Conservation (phyloP, 2,888 invertebrate species). For the Alentia gelatinosa region DNA sequence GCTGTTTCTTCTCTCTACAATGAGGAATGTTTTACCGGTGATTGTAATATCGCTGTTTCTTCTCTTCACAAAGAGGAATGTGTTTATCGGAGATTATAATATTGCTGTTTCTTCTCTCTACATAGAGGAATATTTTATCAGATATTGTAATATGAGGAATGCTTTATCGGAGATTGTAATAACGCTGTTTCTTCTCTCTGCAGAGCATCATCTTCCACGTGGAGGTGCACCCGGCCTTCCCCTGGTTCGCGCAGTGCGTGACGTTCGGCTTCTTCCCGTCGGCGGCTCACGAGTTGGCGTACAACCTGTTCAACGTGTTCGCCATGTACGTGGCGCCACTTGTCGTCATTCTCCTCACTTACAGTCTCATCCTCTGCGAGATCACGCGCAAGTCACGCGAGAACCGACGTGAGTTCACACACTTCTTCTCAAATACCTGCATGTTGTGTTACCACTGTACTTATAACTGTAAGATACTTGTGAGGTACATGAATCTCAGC, state of each 20-base stretch:
- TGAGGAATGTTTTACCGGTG: too few species aligned
- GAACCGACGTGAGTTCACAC: conserved; percentile 64
- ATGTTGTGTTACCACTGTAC: too few species aligned
- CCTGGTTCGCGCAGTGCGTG: conserved; percentile 94
- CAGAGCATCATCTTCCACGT: conserved; percentile 92
- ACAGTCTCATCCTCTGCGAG: conserved; percentile 92
- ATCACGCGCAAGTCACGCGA: conserved; percentile 90
- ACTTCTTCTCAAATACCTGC: not conserved
- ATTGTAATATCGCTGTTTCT: too few species aligned
- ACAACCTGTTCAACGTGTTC: conserved; percentile 90
- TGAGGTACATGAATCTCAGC: too few species aligned
- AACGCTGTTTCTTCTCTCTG: conserved; percentile 79
- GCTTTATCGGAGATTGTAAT: too few species aligned
- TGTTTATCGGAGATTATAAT: too few species aligned
- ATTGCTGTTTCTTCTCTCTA: too few species aligned
- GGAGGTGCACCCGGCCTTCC: conserved; percentile 89
- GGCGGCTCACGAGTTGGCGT: conserved; percentile 87
- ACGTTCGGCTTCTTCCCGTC: conserved; percentile 90
- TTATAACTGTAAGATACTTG: too few species aligned
- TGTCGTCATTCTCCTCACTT: conserved; percentile 91
- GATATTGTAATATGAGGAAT: too few species aligned
- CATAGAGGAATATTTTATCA: too few species aligned
- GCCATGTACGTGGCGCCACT: conserved; percentile 94
- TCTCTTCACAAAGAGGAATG: too few species aligned
- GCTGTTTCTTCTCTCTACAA: too few species aligned